Base-by-base conservation (phyloP, 2,113 vertebrate genomes). In the Ceyx cyanopectus region DNA sequence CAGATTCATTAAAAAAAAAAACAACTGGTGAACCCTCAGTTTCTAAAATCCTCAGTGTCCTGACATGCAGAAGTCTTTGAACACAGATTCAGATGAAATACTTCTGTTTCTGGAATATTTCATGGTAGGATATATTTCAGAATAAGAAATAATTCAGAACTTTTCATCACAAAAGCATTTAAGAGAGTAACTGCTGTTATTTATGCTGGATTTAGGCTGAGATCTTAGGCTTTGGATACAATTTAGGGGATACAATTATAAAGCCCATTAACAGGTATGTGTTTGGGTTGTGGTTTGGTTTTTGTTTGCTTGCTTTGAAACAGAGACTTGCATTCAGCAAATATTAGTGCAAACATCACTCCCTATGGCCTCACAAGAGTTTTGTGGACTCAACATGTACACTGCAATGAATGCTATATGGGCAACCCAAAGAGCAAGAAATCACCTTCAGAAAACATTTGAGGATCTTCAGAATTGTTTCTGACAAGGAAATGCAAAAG, bases 231-330 rank as follows among this genome's bases (percentile, higher is more conserved):
- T 74, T 41, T 73, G 68, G 41, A 57, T 82, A n/a, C 16, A 69
- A 10, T 34, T 67, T 48, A 76, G 51, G 17, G 32, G 21, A 74
- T 87, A 34, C 2, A 12, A 57, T 24, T 18, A 63, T 20, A 51
- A 72, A 73, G n/a, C 30, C 6, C 53, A 90, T 6, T 14, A 37
- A 32, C 4, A 73, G 3, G 7, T 18, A 62, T 10, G 9, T 34
- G 57, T 74, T 32, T 69, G 34, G 23, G 48, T 50, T 50, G 48
- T 23, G 2, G 6, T 8, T 8, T 12, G 0, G 0, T 0, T 22
- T 30, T 53, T 34, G 27, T 60, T 87, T 37, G 7, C 21, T 74
- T 75, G 14, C 26, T 91, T 93, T 78, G 56, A 84, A 66, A 54
- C 6, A 51, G 29, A 61, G 37, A 56, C 30, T 74, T 87, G 23